A percentile compares a stretch with the other conserved stretches of the same genome.
phyloP scores from a whole-genome alignment of 1,140 invertebrate species.

The Drosophila eugracilis region DNA sequence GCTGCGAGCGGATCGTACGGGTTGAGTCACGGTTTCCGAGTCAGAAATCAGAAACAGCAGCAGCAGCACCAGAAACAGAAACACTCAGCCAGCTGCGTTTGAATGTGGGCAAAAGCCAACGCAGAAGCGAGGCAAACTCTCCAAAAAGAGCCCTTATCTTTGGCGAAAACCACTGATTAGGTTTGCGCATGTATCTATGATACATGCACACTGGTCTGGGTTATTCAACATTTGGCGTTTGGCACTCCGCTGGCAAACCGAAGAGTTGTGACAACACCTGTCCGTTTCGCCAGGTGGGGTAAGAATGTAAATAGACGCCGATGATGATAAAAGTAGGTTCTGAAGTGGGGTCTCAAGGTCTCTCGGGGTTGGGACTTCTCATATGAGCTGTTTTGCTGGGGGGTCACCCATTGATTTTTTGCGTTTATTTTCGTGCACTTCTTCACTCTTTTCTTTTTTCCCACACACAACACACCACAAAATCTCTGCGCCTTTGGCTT shows the following conservation, averaged over 20 bases:
- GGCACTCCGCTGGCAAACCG: background rate
- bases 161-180: conserved; percentile 71
- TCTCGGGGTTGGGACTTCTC: background rate
- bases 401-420: conserved; percentile 68
- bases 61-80: background rate
- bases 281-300: conserved; percentile 70
- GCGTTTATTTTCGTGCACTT: conserved; percentile 63
- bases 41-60: conserved; percentile 14
- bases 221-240: conserved; percentile 15
- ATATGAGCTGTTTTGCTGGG: background rate
- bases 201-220: conserved; percentile 10
- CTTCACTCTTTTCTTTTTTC: conserved; percentile 17
- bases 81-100: conserved; percentile 47
- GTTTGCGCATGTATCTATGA: conserved; percentile 60
- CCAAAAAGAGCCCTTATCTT: conserved; percentile 55
- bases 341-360: conserved; percentile 11
- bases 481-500: conserved; percentile 22
- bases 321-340: conserved; percentile 14
- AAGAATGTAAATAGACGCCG: conserved; percentile 41
- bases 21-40: conserved; percentile 64
- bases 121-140: conserved; percentile 9
- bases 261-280: conserved; percentile 63
- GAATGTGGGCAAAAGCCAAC: conserved; percentile 36
- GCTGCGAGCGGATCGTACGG: conserved; percentile 10
- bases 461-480: conserved; percentile 40